phyloP scores from a whole-genome alignment of 2,113 vertebrate species.

The Gallinago undulata region DNA sequence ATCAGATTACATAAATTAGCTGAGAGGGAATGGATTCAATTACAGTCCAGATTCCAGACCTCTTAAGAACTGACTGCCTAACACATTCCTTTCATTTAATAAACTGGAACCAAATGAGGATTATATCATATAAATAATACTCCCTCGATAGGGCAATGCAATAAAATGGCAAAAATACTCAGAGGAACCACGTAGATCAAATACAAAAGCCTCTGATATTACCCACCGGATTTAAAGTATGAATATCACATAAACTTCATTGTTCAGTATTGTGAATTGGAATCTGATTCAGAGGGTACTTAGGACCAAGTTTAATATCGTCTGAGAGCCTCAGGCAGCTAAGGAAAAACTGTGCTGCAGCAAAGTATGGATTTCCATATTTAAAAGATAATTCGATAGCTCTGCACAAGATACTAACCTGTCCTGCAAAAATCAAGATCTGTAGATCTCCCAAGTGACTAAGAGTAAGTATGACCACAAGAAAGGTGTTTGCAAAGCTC shows the following conservation, averaged over 20 bases:
- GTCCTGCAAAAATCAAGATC: not conserved
- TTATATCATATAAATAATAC: slow-evolving; percentile 55
- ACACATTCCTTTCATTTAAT: slow-evolving; percentile 63
- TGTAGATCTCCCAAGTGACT: not conserved
- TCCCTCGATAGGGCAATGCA: not conserved
- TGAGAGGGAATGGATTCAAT: slow-evolving; percentile 49
- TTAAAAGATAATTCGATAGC: not conserved
- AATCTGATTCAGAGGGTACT: not conserved
- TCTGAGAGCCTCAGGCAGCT: not conserved
- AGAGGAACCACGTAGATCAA: not conserved
- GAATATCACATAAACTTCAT: not conserved
- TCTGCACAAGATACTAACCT: not conserved
- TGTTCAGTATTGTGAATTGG: not conserved
- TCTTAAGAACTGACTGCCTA: slow-evolving; percentile 31
- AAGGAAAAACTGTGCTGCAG: not conserved
- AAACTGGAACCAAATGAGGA: slow-evolving; percentile 57
- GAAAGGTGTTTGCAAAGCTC: not conserved
- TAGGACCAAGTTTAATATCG: not conserved
- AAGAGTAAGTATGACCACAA: not conserved
- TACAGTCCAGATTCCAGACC: slow-evolving; percentile 43
- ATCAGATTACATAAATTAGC: slow-evolving; percentile 60
- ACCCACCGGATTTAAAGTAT: slow-evolving; percentile 12
- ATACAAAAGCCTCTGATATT: not conserved
- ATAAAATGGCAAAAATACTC: slow-evolving; percentile 37
- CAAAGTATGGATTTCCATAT: not conserved